Evolutionary conservation across 2,888 invertebrate species (phyloP), one percentile per base, ranked within the genome.

Genomic region (Cacoxenus indagator): DNA sequence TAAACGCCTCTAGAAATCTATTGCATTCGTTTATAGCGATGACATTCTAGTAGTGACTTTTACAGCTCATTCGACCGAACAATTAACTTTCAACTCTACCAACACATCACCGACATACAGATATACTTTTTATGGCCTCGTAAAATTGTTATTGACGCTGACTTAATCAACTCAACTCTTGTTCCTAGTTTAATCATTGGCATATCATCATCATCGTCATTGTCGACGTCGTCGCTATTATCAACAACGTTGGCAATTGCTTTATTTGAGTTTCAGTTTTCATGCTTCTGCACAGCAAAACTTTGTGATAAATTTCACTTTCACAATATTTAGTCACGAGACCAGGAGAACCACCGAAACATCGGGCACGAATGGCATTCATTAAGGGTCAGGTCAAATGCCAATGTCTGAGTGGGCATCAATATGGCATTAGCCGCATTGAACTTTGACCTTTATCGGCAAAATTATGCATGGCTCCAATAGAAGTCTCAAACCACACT

Each of bases 151-250:
- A 22, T 6, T 19, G 19, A 51, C 24, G 51, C 55, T 22, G 22
- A 59, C 59, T 59, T 59, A 59, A 59, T 59, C 57, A 59, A 59
- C 59, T 26, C 22, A 19, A 19, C 19, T 59, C 19, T 59, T 59
- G 29, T 27, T 31, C 17, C 2, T 17, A 14, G 1, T 26, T 54
- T 54, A 26, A 8, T 48, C 19, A 6, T n/a, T n/a, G n/a, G n/a
- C n/a, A n/a, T 9, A 6, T 54, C 22, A 54, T 22, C 9, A 22
- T 54, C 54, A 26, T 37, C 37, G 14, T 37, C 5, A 37, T 37
- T 37, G 8, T 11, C 37, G 14, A 11, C 31, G 9, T 31, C 31
- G 9, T 31, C 9, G 9, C 31, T 9, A 31, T 31, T 31, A 55
- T 55, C 55, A 27, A 19, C 55, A 17, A 17, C 17, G 17, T 31